Base-by-base conservation (phyloP, 2,113 vertebrate species). In the Urocolius indicus region DNA sequence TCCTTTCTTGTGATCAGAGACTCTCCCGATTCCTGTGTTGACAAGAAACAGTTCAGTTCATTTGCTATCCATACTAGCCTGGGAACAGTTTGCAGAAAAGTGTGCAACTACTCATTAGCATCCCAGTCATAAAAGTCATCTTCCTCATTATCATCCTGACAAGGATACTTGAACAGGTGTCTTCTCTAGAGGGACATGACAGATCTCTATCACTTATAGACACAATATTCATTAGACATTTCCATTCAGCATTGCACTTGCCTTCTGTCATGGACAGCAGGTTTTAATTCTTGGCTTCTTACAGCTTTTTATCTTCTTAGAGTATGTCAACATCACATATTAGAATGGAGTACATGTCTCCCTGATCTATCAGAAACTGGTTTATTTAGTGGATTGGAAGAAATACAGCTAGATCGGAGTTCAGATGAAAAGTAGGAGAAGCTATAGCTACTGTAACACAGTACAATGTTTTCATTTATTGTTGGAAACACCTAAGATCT, bases 311-410 rank as follows among this genome's bases (percentile, higher is more conserved):
- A 84, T 41, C 23, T 87, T 82, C 84, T 82, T 34, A 36, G 51
- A 51, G 3, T 69, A 69, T 43, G n/a, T 45, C 1, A 3, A 14
- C n/a, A n/a, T 66, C 0, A 0, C 48, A 72, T 45, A 9, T n/a
- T n/a, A 20, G 23, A 68, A 49, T 19, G 32, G 26, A 84, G 20
- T 43, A 30, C 17, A 16, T 4, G 16, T 30, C 30, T 84, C 34
- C 24, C 46, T 49, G 49, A 69, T 52, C 49, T 57, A 57, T 57
- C 59, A 84, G 36, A 59, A 90, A 4, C 29, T 74, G 26, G 18
- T 83, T 45, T 80, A 5, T 30, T 26, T 18, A 49, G 36, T 58
- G 27, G 89, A 16, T 30, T 54, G n/a, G 30, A 92, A 83, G 32
- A 72, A 86, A 68, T 27, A 21, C 4, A 11, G 5, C 48, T 82